Evolutionary conservation across 2,113 vertebrate genomes (phyloP).

Genomic region (Cyphomyrus plagiostoma): DNA sequence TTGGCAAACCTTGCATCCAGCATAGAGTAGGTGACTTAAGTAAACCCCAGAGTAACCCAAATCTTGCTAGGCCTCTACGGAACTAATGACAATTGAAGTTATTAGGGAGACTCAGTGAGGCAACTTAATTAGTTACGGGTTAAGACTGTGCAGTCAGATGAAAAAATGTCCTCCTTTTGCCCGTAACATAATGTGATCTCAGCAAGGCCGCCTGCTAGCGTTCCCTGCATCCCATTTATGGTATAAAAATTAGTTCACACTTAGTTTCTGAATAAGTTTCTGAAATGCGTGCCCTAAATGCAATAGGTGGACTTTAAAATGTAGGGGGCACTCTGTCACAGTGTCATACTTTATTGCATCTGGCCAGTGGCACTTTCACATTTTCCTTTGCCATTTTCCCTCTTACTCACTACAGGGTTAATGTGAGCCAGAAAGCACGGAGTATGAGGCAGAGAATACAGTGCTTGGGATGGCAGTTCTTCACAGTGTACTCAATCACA

Average conservation of each 20-base stretch:
- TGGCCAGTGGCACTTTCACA: not conserved
- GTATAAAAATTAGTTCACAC: not conserved
- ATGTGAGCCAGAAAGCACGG: not conserved
- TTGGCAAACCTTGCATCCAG: not conserved
- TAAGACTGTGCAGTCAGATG: conserved; percentile 1
- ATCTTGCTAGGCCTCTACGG: not conserved
- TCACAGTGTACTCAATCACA: not conserved
- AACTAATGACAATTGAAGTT: not conserved
- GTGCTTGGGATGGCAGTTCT: not conserved
- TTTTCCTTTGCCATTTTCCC: not conserved
- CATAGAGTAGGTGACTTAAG: not conserved
- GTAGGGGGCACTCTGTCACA: not conserved
- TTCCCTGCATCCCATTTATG: not conserved
- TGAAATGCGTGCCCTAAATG: not conserved
- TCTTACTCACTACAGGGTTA: not conserved
- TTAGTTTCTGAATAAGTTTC: not conserved
- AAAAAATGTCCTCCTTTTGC: not conserved
- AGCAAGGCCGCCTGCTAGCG: not conserved
- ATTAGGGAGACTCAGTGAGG: not conserved
- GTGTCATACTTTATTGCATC: not conserved
- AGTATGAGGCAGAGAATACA: not conserved
- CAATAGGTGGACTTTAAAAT: not conserved
- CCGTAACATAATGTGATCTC: not conserved
- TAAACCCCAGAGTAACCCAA: not conserved
- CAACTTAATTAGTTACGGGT: not conserved